Base-by-base conservation (phyloP, 2,797 vertebrate genomes). In the Alfaro cultratus region DNA sequence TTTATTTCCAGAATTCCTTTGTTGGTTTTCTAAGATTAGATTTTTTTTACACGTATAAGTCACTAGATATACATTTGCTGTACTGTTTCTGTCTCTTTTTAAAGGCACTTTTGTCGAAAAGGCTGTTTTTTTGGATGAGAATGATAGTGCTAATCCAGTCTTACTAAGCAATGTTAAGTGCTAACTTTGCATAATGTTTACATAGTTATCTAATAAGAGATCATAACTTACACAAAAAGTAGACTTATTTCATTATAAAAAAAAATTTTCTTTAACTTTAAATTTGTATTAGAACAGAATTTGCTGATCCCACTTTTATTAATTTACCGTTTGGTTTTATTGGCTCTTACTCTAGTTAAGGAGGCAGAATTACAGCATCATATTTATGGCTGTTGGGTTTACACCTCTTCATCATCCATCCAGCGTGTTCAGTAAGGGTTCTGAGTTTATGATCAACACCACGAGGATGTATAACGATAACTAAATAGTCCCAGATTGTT, bases 171-270 rank as follows among this genome's bases (percentile, higher is more conserved):
- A 83, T 60, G 39, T 12, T 6, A 83, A 67, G 39, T 64, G 76
- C 78, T 83, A 76, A 70, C 21, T 6, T 5, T 13, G 71, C 31
- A 13, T 36, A 34, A 49, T 76, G 77, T 80, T 47, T 29, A 86
- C 78, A 81, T 7, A 0, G 57, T 51, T 45, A 15, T 73, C 29
- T 76, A 85, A 91, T 86, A 83, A 82, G 67, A 85, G 7, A 73
- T 49, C 53, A 62, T 41, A 47, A 29, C 53, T 71, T 29, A 0
- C 46, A 64, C 5, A 15, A 43, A 43, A 26, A 13, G 11, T 26
- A 70, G 18, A 23, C 34, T 2, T 23, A 67, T 1, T 10, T 36
- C 55, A 31, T 31, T 31, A 13, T 31, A 62, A 34, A 16, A 15
- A 0, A 0, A n/a, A n/a, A n/a, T 31, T 16, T 57, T n/a, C 26